These are phyloP conservation scores for Phrynocephalus forsythii DNA, from an alignment of 2,797 vertebrate genomes.

Conservation along the genomic window DNA sequence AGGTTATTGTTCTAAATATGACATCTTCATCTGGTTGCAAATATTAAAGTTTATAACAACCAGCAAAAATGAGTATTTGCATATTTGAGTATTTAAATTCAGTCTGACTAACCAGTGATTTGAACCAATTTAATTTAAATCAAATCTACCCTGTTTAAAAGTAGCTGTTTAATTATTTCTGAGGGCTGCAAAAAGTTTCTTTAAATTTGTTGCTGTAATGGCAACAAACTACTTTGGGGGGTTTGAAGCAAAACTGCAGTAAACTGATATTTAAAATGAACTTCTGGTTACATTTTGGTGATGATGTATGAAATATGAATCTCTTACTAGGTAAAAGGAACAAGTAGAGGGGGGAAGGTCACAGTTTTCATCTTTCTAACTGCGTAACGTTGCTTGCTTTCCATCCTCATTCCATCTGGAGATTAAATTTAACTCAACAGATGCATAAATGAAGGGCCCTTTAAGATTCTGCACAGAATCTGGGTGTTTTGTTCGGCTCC, in stretches of 20 bases:
- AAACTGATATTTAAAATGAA: background rate
- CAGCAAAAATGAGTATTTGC: too few species aligned
- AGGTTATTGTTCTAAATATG: too few species aligned
- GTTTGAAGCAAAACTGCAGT: too few species aligned
- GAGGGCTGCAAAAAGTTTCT: background rate
- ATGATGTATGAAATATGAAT: background rate
- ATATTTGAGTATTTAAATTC: too few species aligned
- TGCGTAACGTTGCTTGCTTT: conserved; percentile 17
- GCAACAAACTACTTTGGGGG: too few species aligned
- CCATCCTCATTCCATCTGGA: conserved; percentile 30
- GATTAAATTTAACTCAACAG: conserved; percentile 32
- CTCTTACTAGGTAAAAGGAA: background rate
- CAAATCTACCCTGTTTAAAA: background rate
- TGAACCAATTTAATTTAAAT: too few species aligned
- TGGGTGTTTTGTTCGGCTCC: conserved; percentile 36
- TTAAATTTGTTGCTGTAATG: background rate
- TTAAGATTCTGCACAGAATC: background rate
- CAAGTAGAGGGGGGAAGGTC: background rate
- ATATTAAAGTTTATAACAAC: too few species aligned
- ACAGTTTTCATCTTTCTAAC: background rate
- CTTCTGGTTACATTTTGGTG: background rate
- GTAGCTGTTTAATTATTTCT: background rate
- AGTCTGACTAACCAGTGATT: too few species aligned
- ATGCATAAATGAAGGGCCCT: conserved; percentile 32
- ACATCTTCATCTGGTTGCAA: too few species aligned